Base-by-base conservation (phyloP, 2,888 invertebrate genomes). In the Nebria brevicollis region DNA sequence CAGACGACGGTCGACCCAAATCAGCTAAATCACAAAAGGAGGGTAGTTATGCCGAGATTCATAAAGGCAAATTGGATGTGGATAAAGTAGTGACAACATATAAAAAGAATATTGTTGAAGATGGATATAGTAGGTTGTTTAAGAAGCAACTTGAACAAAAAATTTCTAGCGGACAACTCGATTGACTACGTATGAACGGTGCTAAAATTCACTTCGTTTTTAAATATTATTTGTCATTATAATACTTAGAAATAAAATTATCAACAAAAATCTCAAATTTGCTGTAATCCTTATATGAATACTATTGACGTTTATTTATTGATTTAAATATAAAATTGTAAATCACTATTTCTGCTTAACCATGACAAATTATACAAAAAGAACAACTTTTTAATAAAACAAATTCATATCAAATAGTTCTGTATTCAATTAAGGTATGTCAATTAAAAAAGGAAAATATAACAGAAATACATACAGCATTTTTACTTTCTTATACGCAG, bases 11-110 rank as follows among this genome's bases (percentile, higher is more conserved):
- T 11, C 34, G 25, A 34, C 26, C 68, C 1, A 68, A 68, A 15
- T 68, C 26, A 68, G 20, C 26, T 25, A 11, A 8, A n/a, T 15
- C n/a, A 26, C 13, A 11, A 11, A 72, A 43, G 13, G 77, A 77
- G n/a, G 64, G 15, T 34, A 72, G 72, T n/a, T 77, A 77, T 34
- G 64, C 70, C 0, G 41, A 65, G 34, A 72, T 77, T 20, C 72
- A 77, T 77, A 70, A 64, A 8, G 72, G 15, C 10, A 77, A 68
- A 43, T 20, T 77, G 5, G 54, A 20, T 3, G 10, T 70, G n/a
- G 77, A 77, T 72, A 77, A 77, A 25, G 20, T 68, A 43, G 77
- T 43, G 20, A 8, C 43, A 34, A 54, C 64, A 10, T 25, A 68
- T 2, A 68, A 54, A 54, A 8, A 34, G 34, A 26, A 26, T 34